Evolutionary conservation across 2,113 vertebrate species (phyloP).

Genomic region (Camelus bactrianus): DNA sequence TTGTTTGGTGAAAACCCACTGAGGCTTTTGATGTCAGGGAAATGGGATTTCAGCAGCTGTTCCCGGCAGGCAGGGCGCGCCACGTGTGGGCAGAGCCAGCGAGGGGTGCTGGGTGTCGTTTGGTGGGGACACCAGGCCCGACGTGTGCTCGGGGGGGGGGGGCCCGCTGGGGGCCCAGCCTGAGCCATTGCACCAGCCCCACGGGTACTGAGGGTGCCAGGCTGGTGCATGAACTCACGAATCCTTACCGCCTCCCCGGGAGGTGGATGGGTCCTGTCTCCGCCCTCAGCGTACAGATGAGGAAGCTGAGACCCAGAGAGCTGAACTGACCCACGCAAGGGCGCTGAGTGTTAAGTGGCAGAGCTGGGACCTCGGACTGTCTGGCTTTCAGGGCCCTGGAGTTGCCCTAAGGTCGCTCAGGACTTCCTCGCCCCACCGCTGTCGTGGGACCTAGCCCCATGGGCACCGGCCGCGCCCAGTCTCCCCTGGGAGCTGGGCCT

Average conservation of each 20-base stretch:
- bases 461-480: too few relatives aligned
- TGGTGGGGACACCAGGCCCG: fast-evolving
- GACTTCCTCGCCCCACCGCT: fast-evolving
- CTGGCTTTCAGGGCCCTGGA: neutral
- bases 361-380: neutral
- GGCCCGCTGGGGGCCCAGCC: fast-evolving
- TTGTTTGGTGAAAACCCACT: conserved; percentile 88
- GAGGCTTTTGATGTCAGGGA: conserved; percentile 88
- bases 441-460: too few relatives aligned
- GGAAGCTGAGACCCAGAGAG: neutral
- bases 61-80: conserved; percentile 55
- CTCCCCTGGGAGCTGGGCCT: too few relatives aligned
- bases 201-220: fast-evolving
- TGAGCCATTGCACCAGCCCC: neutral
- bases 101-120: neutral
- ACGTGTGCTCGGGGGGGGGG: fast-evolving
- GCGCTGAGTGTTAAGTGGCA: fast-evolving
- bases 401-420: too few relatives aligned
- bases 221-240: fast-evolving
- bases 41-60: conserved; percentile 87
- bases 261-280: too few relatives aligned
- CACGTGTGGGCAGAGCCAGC: neutral
- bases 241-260: fast-evolving
- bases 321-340: neutral
- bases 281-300: fast-evolving